phyloP scores from a whole-genome alignment of 1,140 invertebrate genomes.

The Caenorhabditis remanei region DNA sequence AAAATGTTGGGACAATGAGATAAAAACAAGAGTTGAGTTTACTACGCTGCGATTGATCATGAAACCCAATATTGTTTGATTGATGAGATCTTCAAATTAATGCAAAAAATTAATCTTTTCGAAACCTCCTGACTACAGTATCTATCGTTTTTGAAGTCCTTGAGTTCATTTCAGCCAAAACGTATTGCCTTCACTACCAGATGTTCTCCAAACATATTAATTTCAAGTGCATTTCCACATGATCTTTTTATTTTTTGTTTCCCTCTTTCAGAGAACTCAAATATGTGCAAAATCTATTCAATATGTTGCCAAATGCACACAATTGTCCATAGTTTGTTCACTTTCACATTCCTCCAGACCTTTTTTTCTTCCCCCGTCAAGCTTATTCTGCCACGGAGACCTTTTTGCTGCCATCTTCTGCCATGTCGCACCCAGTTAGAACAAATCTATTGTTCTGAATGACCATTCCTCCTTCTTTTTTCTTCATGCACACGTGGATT shows the following conservation, averaged over 20 bases:
- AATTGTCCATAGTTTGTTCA: constrained; percentile 34
- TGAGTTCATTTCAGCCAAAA: too few relatives aligned
- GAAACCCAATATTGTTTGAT: too few relatives aligned
- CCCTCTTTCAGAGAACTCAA: background rate
- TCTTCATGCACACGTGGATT: constrained; percentile 44
- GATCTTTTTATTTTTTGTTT: constrained; percentile 41
- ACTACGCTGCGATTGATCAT: too few relatives aligned
- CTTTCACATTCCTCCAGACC: background rate
- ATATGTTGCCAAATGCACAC: background rate
- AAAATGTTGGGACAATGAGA: background rate
- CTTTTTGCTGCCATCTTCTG: constrained; percentile 41
- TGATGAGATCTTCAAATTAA: too few relatives aligned
- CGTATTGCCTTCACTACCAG: too few relatives aligned
- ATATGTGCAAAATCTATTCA: background rate
- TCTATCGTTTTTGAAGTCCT: too few relatives aligned
- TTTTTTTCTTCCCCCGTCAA: background rate
- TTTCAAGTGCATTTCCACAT: background rate
- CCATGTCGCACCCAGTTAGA: constrained; percentile 37
- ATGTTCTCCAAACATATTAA: too few relatives aligned
- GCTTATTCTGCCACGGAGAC: background rate
- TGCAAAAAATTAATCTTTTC: too few relatives aligned
- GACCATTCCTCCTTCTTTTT: constrained; percentile 2
- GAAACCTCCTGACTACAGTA: too few relatives aligned
- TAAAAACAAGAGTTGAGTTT: background rate
- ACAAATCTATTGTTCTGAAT: constrained; percentile 56